A percentile compares a stretch with the other conserved stretches of the same genome.
These are phyloP conservation scores for Cynopterus sphinx DNA, from an alignment of 2,797 vertebrate species.

Conservation along the genomic window DNA sequence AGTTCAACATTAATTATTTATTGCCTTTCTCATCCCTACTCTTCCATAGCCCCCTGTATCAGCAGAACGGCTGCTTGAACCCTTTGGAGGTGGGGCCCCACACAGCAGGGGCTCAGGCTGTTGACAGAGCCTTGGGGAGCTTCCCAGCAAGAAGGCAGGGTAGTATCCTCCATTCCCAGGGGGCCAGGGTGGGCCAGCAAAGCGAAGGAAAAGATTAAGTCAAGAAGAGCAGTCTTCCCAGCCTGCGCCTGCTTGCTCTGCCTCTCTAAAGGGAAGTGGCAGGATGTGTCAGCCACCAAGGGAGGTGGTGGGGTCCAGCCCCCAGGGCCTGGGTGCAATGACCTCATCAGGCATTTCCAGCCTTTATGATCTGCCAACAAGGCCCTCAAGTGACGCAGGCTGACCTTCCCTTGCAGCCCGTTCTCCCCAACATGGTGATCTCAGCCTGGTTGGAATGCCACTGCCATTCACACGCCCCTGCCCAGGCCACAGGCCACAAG, in stretches of 20 bases:
- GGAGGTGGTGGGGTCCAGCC: background rate
- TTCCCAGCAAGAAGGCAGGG: background rate
- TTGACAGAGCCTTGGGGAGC: background rate
- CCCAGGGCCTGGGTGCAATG: constrained; percentile 21
- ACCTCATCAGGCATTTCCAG: constrained; percentile 69
- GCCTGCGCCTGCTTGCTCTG: background rate
- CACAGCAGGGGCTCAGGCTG: background rate
- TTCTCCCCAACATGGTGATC: background rate
- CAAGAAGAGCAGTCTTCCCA: background rate
- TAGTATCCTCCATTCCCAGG: background rate
- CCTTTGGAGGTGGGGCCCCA: background rate
- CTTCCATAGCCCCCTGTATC: background rate
- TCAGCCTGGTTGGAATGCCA: constrained; percentile 48
- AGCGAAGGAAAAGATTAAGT: background rate
- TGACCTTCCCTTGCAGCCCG: background rate
- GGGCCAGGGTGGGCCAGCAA: background rate
- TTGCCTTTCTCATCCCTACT: background rate
- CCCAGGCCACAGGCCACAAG: constrained; percentile 1
- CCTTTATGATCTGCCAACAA: constrained; percentile 68
- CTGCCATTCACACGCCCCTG: background rate
- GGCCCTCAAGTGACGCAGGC: constrained; percentile 46
- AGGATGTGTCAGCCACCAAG: background rate
- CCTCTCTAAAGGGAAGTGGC: background rate
- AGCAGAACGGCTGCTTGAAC: background rate
- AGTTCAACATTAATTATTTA: background rate